Evolutionary conservation across 2,888 invertebrate species (phyloP), one percentile per base, ranked within the genome.

Genomic region (Rhamphomyia laevipes): DNA sequence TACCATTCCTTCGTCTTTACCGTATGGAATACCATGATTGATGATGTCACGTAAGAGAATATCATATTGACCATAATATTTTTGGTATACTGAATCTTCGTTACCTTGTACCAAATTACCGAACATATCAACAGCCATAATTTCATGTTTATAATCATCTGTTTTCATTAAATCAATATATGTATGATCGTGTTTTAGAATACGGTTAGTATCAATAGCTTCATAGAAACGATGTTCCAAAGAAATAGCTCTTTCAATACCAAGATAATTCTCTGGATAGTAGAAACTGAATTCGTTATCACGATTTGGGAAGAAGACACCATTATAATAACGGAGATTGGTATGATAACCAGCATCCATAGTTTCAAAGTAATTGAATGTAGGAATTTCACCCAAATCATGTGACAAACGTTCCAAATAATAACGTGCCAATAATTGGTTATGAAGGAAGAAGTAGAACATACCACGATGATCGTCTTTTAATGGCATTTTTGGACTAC

Each of bases 291-390:
- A 76, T 56, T 76, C 62, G 57, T 77, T 73, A 2, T 77, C 76
- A 47, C 84, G 80, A 17, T 71, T 68, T n/a, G 84, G 82, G 70
- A 80, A 81, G 40, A 77, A 73, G 16, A 82, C 68, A 11, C 86
- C 86, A 54, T 78, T 81, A 57, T 74, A 74, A 65, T 78, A 77
- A 41, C 75, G 69, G 48, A 86, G 73, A 40, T 78, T 77, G 48
- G 85, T 76, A 45, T 75, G 73, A 67, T 77, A 84, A 9, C 83
- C 82, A 40, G 77, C 68, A 45, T 76, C 64, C 21, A 82, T 67
- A n/a, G 73, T 67, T n/a, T 70, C 65, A 49, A 76, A 73, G 60
- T 75, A 74, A 50, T 78, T 73, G 51, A 82, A 74, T 17, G 72
- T 68, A 16, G 77, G 74, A 49, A 85, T 78, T 57, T 84, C 81